Evolutionary conservation across 2,797 vertebrate species (phyloP), one percentile per base, ranked within the genome.

Genomic region (Sebastes iracundus): DNA sequence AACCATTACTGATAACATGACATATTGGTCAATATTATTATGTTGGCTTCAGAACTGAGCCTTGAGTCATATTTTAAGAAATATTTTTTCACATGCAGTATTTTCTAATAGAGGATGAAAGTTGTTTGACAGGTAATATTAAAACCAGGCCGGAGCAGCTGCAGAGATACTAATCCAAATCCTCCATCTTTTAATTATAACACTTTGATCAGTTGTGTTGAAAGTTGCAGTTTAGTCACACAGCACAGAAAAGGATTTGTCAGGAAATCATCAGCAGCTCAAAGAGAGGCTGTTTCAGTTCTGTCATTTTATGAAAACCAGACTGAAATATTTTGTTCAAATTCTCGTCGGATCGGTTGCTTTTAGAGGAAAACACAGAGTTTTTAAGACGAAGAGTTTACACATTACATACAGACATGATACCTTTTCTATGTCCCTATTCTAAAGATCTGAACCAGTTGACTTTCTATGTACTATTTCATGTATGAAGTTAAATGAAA

Each of bases 161-260:
- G 28, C 20, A 72, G 16, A 65, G 72, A 81, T 60, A 80, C 76
- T 67, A 71, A 74, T 18, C 46, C 71, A 71, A 77, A 77, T 75
- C 59, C 55, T 78, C 14, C 23, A 63, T 61, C 25, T 75, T 70
- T 71, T 30, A 42, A 70, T 75, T 66, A 23, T 52, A 28, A 55
- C 75, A 80, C 64, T 81, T 74, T 85, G 73, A 84, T 83, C 75
- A 72, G 30, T 71, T 79, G 69, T 65, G 66, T 63, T 77, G 52
- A 81, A 83, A 78, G 73, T 55, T 83, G 62, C 64, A 79, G 67
- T 83, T 83, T 58, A 78, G 80, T 85, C 61, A 35, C 63, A 72
- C 18, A 69, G 42, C 32, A 79, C 46, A 80, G 73, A 80, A 77
- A 75, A 46, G 35, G 20, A 86, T 72, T 85, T 65, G 79, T 72